A percentile compares a stretch with the other conserved stretches of the same genome.
phyloP scores from a whole-genome alignment of 1,140 invertebrate species.

The Pogonomyrmex californicus region DNA sequence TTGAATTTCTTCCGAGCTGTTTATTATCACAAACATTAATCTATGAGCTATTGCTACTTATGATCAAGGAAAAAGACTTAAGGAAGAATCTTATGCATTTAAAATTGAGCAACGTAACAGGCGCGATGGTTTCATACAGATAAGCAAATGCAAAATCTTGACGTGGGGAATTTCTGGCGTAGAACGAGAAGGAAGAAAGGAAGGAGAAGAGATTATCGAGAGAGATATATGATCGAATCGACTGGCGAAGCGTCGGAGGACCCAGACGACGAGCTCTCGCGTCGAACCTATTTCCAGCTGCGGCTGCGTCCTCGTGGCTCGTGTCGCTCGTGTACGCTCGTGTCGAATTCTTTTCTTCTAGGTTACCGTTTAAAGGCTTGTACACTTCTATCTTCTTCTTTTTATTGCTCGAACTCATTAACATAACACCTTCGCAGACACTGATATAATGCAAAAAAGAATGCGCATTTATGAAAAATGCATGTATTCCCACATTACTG shows the following conservation, averaged over 20 bases:
- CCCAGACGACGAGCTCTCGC: conserved; percentile 71
- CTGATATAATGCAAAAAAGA: background rate
- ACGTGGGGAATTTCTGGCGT: background rate
- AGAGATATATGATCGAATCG: conserved; percentile 41
- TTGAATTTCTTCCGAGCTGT: background rate
- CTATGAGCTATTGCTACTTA: background rate
- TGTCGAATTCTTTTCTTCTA: conserved; percentile 53
- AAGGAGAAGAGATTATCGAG: conserved; percentile 25
- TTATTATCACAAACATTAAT: background rate
- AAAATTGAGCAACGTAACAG: background rate
- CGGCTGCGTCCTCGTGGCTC: conserved; percentile 66
- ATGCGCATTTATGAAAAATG: background rate
- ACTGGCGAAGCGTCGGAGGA: conserved; percentile 47
- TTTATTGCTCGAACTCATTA: background rate
- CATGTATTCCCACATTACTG: background rate
- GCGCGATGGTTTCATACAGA: background rate
- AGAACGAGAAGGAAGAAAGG: background rate
- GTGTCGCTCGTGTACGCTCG: conserved; percentile 50
- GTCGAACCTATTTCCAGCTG: conserved; percentile 74
- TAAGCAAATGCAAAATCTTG: background rate
- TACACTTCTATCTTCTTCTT: background rate
- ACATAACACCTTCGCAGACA: background rate
- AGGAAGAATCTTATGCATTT: background rate
- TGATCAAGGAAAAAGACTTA: background rate
- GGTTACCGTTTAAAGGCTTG: conserved; percentile 19